Base-by-base conservation (phyloP, 2,888 invertebrate genomes). In the Epicampocera succincta region DNA sequence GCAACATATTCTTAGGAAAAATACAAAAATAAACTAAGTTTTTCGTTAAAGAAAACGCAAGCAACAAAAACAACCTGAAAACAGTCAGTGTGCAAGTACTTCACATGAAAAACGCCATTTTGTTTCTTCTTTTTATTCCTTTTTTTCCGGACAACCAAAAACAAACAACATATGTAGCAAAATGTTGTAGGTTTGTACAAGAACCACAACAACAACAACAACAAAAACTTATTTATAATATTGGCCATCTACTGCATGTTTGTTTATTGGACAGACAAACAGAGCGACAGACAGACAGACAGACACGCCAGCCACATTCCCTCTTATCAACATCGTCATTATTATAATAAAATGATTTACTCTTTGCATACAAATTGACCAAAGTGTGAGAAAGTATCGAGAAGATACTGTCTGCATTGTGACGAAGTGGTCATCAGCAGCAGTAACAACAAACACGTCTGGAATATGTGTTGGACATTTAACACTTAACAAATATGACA, bases 31-130 rank as follows among this genome's bases (percentile, higher is more conserved):
- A 72, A 78, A 78, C 58, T 46, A 13, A 52, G 21, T 6, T 61
- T 54, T 60, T 40, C 25, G 19, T 21, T 12, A 11, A 1, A 13
- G n/a, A 46, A 46, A 65, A 54, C n/a, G 38, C 2, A 40, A 46
- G 29, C 46, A 5, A 13, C 21, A 8, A 8, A 8, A 48, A 12
- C 38, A 3, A 33, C 33, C 8, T 33, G 33, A 33, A 33, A 54
- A 15, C 40, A 71, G 48, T 50, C 52, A 72, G 21, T 71, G 52
- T 60, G 46, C 54, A 61, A 61, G 54, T 65, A 68, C 48, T 74
- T 79, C 74, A 68, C 68, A 74, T 61, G 73, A 81, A 74, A 74
- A 65, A 82, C 82, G 82, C 82, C 82, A 82, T 82, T 82, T 82
- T 82, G 74, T 68, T 68, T n/a, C 11, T 13, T 44, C n/a, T 48